Percentiles rank a stretch among this genome's conserved stretches.
Evolutionary conservation across 2,113 vertebrate species (phyloP).

Genomic region (Drymodes brunneopygia): DNA sequence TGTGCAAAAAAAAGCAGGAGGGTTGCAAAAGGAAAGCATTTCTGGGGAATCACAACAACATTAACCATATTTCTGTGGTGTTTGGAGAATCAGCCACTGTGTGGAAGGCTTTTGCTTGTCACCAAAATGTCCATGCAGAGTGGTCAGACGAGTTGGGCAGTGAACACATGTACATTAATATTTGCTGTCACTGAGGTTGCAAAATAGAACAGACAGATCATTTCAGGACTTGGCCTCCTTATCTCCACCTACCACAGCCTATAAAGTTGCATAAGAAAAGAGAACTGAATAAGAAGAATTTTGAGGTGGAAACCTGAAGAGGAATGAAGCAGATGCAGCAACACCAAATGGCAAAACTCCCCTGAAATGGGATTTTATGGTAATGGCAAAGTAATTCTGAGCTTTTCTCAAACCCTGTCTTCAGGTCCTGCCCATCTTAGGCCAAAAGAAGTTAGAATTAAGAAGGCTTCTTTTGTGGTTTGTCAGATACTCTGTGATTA

Average conservation of each 20-base stretch:
- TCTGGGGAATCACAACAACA: neutral
- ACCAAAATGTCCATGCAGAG: neutral
- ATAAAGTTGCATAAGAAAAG: constrained; percentile 39
- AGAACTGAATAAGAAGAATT: neutral
- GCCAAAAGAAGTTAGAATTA: constrained; percentile 47
- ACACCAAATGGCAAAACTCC: neutral
- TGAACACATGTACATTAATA: constrained; percentile 1
- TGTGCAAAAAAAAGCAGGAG: neutral
- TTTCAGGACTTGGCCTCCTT: constrained; percentile 47
- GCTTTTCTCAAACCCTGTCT: neutral
- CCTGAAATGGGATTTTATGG: neutral
- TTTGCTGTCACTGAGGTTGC: constrained; percentile 44
- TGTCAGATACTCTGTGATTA: constrained; percentile 44
- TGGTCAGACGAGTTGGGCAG: constrained; percentile 23
- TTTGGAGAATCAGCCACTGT: neutral
- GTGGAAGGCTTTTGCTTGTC: neutral
- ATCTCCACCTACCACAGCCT: constrained; percentile 38
- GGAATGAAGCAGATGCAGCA: neutral
- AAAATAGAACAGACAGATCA: constrained; percentile 49
- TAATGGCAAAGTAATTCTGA: neutral
- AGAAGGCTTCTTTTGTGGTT: constrained; percentile 46
- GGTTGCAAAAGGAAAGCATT: neutral
- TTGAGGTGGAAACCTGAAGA: neutral
- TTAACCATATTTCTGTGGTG: neutral
- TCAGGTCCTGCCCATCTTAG: neutral